These are phyloP conservation scores for Spermophilus dauricus DNA, from an alignment of 2,113 vertebrate genomes.

Conservation along the genomic window DNA sequence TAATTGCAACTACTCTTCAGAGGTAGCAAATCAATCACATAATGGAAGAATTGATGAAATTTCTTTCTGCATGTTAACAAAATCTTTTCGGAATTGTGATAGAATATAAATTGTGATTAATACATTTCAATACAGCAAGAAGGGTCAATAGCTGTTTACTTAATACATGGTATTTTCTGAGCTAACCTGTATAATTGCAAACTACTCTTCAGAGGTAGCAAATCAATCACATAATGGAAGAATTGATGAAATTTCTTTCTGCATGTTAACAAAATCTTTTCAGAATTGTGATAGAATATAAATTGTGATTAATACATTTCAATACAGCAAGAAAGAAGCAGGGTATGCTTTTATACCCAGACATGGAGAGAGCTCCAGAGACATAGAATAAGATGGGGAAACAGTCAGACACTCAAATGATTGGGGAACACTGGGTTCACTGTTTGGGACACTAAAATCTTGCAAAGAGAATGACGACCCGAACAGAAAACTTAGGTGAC, in stretches of 20 bases:
- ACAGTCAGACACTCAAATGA: background rate
- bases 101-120: background rate
- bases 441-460: background rate
- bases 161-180: background rate
- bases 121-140: background rate
- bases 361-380: too few relatives aligned
- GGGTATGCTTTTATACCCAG: too few relatives aligned
- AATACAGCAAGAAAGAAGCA: background rate
- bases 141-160: background rate
- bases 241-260: background rate
- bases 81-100: background rate
- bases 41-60: background rate
- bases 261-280: background rate
- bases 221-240: background rate
- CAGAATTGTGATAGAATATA: background rate
- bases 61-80: background rate
- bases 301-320: background rate
- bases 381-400: too few relatives aligned
- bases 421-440: too few relatives aligned
- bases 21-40: background rate
- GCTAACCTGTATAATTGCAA: background rate
- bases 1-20: background rate
- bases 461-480: background rate
- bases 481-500: background rate
- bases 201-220: background rate